phyloP scores from a whole-genome alignment of 1,140 invertebrate species.

The Tyrophagus putrescentiae region DNA sequence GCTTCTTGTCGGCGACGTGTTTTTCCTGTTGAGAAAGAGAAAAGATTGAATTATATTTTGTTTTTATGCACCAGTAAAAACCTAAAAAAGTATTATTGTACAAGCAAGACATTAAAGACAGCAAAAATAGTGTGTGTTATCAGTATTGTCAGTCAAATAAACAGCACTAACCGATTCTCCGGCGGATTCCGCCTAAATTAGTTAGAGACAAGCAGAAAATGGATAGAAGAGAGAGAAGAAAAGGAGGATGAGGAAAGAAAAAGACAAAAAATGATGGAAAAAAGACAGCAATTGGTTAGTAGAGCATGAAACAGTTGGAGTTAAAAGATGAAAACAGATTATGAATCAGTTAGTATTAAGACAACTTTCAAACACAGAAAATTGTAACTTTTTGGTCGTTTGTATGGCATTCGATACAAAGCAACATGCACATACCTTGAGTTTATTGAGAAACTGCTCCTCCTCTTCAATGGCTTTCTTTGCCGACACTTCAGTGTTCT shows the following conservation, averaged over 20 bases:
- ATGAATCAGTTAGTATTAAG: neutral
- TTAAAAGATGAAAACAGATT: neutral
- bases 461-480: conserved; percentile 81
- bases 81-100: conserved; percentile 5
- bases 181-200: no score
- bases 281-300: neutral
- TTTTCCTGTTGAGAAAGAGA: conserved; percentile 15
- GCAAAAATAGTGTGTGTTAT: neutral
- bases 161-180: no score
- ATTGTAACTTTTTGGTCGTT: no score
- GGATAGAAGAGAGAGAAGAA: neutral
- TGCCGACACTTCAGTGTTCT: conserved; percentile 61
- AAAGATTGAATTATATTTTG: neutral
- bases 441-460: conserved; percentile 81
- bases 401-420: no score
- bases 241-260: neutral
- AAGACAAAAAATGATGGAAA: neutral
- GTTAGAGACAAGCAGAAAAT: neutral
- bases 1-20: conserved; percentile 35
- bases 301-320: neutral
- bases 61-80: neutral
- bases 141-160: no score
- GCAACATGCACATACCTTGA: conserved; percentile 67
- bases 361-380: neutral
- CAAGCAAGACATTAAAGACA: neutral